These are phyloP conservation scores for Smittia sp. DNA, from an alignment of 2,888 invertebrate species.

Conservation along the genomic window DNA sequence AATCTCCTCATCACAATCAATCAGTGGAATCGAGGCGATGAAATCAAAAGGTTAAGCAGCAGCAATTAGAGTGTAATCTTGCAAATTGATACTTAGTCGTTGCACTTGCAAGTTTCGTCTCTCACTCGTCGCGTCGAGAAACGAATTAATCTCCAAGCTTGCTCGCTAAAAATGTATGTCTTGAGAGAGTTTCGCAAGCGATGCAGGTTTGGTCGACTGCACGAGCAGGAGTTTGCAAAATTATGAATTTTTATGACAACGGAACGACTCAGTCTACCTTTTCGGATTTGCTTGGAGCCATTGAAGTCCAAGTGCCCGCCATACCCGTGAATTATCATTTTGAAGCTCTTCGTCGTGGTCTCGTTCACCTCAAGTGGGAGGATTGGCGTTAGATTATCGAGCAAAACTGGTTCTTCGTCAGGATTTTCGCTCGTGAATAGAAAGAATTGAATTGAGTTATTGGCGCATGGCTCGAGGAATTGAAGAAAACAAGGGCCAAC, in stretches of 20 bases:
- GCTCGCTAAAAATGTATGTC: not conserved
- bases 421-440: slow-evolving; percentile 45
- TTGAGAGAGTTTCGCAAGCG: slow-evolving; percentile 2
- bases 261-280: slow-evolving; percentile 42
- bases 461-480: slow-evolving; percentile 45
- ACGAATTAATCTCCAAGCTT: not conserved
- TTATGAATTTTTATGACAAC: not conserved
- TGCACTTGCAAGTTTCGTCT: not conserved
- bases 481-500: slow-evolving; percentile 46
- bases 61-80: no score
- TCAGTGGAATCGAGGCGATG: no score
- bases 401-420: slow-evolving; percentile 43
- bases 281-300: slow-evolving; percentile 47
- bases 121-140: not conserved
- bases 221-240: not conserved
- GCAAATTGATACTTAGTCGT: not conserved
- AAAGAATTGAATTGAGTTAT: slow-evolving; percentile 45
- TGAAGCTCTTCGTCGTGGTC: slow-evolving; percentile 43
- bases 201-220: slow-evolving; percentile 17
- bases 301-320: slow-evolving; percentile 51
- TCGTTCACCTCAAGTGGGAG: slow-evolving; percentile 44
- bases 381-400: slow-evolving; percentile 43
- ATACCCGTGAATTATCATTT: slow-evolving; percentile 52
- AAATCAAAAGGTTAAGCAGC: no score
- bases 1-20: no score